A percentile compares a stretch with the other conserved stretches of the same genome.
Evolutionary conservation across 2,797 vertebrate genomes (phyloP).

Genomic region (Vipera ursinii): DNA sequence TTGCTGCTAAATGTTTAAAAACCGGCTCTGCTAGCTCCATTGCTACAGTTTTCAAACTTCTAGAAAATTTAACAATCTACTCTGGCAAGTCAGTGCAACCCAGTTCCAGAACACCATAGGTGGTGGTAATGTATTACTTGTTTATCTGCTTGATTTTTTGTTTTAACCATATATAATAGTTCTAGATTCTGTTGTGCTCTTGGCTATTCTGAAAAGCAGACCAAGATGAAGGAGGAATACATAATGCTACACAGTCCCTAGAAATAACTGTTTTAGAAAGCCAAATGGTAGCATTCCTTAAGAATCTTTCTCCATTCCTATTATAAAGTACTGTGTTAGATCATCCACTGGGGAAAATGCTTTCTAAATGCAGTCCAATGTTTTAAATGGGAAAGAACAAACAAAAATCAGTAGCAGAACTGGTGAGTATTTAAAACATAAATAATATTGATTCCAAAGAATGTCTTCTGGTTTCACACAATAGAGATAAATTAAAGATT

Average conservation of each 20-base stretch:
- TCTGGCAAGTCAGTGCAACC: neutral
- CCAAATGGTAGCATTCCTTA: neutral
- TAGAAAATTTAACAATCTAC: neutral
- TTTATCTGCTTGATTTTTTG: neutral
- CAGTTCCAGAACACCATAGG: neutral
- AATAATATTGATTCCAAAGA: constrained; percentile 73
- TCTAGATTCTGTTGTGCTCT: neutral
- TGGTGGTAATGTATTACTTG: neutral
- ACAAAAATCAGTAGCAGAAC: constrained; percentile 70
- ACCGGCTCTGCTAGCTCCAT: neutral
- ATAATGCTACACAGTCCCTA: neutral
- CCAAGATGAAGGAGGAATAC: neutral
- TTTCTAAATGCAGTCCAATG: neutral
- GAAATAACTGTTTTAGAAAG: neutral
- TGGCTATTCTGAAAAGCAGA: neutral
- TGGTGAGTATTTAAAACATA: constrained; percentile 70
- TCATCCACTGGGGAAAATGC: neutral
- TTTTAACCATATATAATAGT: neutral
- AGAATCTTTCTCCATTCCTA: neutral
- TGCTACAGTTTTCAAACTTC: neutral
- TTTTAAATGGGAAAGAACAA: constrained; percentile 43
- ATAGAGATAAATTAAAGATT: constrained; percentile 86
- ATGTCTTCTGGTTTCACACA: constrained; percentile 76
- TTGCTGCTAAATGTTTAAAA: neutral
- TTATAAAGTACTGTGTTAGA: neutral